Percentiles rank a stretch among this genome's conserved stretches.
Conservation (phyloP, 2,888 invertebrate species). For the Disparrhopalites patrizii region DNA sequence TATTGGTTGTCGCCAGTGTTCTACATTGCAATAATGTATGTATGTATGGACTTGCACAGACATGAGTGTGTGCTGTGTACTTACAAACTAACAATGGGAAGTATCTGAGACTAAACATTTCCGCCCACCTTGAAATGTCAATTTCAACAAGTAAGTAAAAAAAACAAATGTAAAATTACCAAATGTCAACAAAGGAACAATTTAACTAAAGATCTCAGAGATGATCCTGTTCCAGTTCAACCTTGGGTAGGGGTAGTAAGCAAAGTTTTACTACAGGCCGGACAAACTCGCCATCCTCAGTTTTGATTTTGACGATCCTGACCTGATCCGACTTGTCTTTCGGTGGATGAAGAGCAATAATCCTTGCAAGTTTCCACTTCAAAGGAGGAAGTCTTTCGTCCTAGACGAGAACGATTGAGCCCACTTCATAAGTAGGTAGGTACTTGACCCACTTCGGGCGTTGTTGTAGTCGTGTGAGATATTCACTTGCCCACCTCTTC, state of each 20-base stretch:
- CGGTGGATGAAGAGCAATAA: constrained; percentile 48
- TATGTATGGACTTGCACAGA: too few relatives aligned
- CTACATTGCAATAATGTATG: too few relatives aligned
- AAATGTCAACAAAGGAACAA: background rate
- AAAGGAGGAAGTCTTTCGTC: constrained; percentile 36
- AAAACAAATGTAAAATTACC: background rate
- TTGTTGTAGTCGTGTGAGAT: constrained; percentile 48
- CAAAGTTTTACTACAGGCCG: background rate
- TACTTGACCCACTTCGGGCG: constrained; percentile 45
- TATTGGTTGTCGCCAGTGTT: too few relatives aligned
- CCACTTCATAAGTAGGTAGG: constrained; percentile 39
- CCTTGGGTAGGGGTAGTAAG: background rate
- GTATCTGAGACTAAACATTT: background rate
- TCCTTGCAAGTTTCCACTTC: constrained; percentile 48
- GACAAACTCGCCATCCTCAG: background rate
- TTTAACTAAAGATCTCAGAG: background rate
- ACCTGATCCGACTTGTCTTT: constrained; percentile 46
- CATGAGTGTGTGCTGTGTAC: too few relatives aligned
- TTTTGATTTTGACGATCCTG: constrained; percentile 48
- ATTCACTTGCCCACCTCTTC: constrained; percentile 46
- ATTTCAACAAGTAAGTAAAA: background rate
- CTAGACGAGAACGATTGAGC: constrained; percentile 49
- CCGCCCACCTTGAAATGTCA: background rate
- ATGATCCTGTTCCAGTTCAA: background rate
- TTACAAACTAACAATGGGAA: too few relatives aligned